Evolutionary conservation across 1,140 invertebrate genomes (phyloP), one percentile per base, ranked within the genome.

Genomic region (Trigoniulus corallinus): DNA sequence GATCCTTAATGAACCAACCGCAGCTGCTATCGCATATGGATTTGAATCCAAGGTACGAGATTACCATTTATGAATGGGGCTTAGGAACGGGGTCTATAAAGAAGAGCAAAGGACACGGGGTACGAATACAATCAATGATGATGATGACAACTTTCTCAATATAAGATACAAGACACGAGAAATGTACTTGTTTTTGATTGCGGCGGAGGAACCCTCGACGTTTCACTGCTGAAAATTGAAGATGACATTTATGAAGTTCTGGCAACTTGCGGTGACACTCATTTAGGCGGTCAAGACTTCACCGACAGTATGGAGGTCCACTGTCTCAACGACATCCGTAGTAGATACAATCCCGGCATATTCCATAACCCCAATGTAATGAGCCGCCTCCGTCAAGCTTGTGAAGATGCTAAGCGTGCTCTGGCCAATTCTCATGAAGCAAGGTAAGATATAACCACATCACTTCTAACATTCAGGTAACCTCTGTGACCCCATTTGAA

Each of bases 191-290:
- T 59, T 12, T 61, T 52, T 47, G 53, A 59, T 37, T 41, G 61
- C 13, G 58, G 58, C 20, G 58, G 56, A 25, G 59, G 58, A 1
- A 57, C 58, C 18, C 26, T 53, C 26, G 53, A 60, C 53, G 53
- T 58, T 7, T 20, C 49, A 13, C 10, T 58, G 4, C 22, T 60
- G 18, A 21, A 22, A 12, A 42, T 52, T 3, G 20, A 26, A 4
- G 25, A 50, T 23, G 27, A 37, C 2, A 21, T 20, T n/a, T 37
- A 76, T 60, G 73, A 75, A 54, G 74, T 76, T 2, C 73, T 72
- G 58, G 72, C 74, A 12, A 78, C 75, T 13, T 69, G 73, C 59
- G 75, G 75, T 51, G 74, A 78, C 56, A 77, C 74, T 15, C 50
- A 53, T 47, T 47, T 59, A n/a, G 57, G 56, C 21, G 57, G 57